These are phyloP conservation scores for Sceloporus undulatus DNA, from an alignment of 2,113 vertebrate species.

Conservation along the genomic window DNA sequence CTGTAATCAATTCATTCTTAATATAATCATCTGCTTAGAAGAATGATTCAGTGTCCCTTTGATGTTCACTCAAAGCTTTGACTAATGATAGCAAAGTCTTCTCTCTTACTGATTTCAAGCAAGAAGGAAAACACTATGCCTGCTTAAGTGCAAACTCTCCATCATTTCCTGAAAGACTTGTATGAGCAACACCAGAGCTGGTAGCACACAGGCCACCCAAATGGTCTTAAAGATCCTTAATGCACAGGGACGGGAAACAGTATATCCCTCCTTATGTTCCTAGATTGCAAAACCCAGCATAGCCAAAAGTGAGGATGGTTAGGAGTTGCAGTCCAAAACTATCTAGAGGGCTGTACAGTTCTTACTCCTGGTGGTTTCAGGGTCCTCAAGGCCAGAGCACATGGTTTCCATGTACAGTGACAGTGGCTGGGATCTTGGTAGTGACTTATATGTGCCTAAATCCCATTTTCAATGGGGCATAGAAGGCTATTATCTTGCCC, in stretches of 20 bases:
- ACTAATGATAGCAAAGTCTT: not conserved
- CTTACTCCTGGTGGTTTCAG: too few relatives aligned
- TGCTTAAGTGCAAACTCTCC: not conserved
- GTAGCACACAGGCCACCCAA: not conserved
- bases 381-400: not conserved
- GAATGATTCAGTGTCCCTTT: not conserved
- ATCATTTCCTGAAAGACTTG: not conserved
- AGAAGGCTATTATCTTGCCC: too few relatives aligned
- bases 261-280: too few relatives aligned
- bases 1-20: not conserved
- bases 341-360: too few relatives aligned
- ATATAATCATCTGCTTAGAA: slow-evolving; percentile 16
- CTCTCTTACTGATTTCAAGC: not conserved
- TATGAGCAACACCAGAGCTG: not conserved
- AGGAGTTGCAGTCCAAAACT: too few relatives aligned
- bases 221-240: too few relatives aligned
- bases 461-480: too few relatives aligned
- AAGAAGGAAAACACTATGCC: not conserved
- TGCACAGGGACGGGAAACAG: too few relatives aligned
- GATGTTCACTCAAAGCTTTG: slow-evolving; percentile 17
- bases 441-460: too few relatives aligned
- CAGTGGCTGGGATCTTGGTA: too few relatives aligned
- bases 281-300: too few relatives aligned
- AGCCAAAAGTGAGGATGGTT: too few relatives aligned
- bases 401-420: not conserved